Percentiles rank a stretch among this genome's conserved stretches.
These are phyloP conservation scores for Carassius gibelio DNA, from an alignment of 2,113 vertebrate species.

Conservation along the genomic window DNA sequence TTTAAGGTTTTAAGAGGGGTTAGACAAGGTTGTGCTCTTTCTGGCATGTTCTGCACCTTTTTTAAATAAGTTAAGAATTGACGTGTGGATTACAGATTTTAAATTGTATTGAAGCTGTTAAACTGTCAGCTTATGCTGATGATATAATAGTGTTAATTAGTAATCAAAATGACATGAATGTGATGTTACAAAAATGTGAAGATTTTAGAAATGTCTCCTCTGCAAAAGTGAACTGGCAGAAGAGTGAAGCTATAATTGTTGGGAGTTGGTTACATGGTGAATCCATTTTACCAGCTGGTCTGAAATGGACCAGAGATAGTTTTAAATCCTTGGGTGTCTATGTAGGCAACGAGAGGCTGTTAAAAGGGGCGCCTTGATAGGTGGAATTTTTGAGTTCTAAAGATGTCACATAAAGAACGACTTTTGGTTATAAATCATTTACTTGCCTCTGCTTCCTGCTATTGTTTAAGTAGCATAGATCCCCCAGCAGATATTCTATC, in stretches of 20 bases:
- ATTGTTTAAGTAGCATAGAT: not conserved
- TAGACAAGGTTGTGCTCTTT: not conserved
- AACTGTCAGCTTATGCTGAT: not conserved
- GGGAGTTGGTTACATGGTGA: not conserved
- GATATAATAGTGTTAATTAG: not conserved
- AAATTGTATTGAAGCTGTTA: not conserved
- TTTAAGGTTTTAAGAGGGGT: not conserved
- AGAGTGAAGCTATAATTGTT: not conserved
- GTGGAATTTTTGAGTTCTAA: not conserved
- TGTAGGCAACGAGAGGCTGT: not conserved
- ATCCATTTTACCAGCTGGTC: not conserved
- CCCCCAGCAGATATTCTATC: not conserved
- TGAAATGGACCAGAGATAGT: not conserved
- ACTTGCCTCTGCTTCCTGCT: slow-evolving; percentile 7
- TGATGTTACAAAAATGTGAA: not conserved
- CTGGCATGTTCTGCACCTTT: not conserved
- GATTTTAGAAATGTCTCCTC: not conserved
- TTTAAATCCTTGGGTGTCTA: not conserved
- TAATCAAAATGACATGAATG: not conserved
- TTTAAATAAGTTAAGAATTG: not conserved
- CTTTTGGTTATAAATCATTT: slow-evolving; percentile 6
- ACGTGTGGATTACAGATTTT: not conserved
- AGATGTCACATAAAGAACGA: slow-evolving; percentile 19
- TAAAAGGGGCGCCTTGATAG: not conserved
- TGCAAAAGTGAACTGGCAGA: not conserved